phyloP scores from a whole-genome alignment of 2,797 vertebrate genomes.

The Acipenser transmontanus region DNA sequence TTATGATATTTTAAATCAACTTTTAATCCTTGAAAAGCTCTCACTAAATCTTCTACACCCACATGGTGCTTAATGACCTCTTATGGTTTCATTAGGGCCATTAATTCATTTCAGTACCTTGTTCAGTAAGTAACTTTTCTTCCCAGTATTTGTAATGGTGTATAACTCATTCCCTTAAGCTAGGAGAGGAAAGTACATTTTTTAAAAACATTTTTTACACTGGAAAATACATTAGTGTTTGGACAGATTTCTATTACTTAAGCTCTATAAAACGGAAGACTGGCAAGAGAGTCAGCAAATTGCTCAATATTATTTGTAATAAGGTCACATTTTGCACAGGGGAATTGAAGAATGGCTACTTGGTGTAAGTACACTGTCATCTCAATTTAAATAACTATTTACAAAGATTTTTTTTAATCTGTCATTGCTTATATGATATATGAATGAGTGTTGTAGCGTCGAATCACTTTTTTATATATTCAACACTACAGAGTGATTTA shows the following conservation, averaged over 20 bases:
- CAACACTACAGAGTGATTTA: too few species aligned
- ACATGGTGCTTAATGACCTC: slow-evolving; percentile 35
- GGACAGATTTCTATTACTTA: slow-evolving; percentile 11
- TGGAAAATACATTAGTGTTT: slow-evolving; percentile 58
- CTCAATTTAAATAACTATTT: too few species aligned
- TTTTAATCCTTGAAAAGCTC: slow-evolving; percentile 42
- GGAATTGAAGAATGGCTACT: too few species aligned
- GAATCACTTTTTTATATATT: too few species aligned
- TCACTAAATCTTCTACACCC: slow-evolving; percentile 46
- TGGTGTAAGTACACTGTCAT: too few species aligned
- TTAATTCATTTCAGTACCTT: slow-evolving; percentile 23
- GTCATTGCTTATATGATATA: too few species aligned
- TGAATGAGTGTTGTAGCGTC: too few species aligned
- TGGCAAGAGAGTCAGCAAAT: too few species aligned
- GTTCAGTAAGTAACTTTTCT: slow-evolving; percentile 43
- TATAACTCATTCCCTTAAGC: slow-evolving; percentile 44
- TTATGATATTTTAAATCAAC: slow-evolving; percentile 60
- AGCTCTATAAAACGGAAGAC: too few species aligned
- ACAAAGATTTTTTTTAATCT: too few species aligned
- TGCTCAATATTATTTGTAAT: too few species aligned
- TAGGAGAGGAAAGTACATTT: slow-evolving; percentile 52
- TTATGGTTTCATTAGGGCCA: slow-evolving; percentile 27
- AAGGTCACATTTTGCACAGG: too few species aligned
- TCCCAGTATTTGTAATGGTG: slow-evolving; percentile 45
- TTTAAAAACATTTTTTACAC: slow-evolving; percentile 52